A percentile compares a stretch with the other conserved stretches of the same genome.
These are phyloP conservation scores for Peromyscus eremicus DNA, from an alignment of 2,797 vertebrate genomes.

Conservation along the genomic window DNA sequence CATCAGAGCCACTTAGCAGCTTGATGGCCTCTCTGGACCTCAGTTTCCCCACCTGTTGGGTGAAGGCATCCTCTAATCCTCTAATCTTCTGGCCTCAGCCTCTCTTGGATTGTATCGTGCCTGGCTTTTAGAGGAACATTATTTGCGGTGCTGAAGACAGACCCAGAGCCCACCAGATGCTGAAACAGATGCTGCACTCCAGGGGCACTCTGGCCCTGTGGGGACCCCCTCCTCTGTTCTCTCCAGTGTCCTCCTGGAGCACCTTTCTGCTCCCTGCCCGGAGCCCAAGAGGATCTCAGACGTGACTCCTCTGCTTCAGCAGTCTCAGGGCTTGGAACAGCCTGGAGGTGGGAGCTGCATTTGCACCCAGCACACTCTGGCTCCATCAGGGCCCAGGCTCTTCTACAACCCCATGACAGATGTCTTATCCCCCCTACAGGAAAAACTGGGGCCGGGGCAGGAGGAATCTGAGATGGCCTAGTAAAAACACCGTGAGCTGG, in stretches of 20 bases:
- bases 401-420: neutral
- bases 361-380: neutral
- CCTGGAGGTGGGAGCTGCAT: accelerated
- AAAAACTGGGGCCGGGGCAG: neutral
- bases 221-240: too few relatives aligned
- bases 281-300: neutral
- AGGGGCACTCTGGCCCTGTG: neutral
- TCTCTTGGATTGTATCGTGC: too few relatives aligned
- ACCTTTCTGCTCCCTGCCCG: neutral
- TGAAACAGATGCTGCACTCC: neutral
- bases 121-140: neutral
- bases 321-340: neutral
- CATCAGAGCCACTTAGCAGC: neutral
- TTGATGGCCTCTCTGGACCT: neutral
- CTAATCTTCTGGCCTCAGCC: neutral
- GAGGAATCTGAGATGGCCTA: constrained; percentile 18
- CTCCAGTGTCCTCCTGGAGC: accelerated
- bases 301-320: neutral
- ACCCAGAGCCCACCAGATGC: neutral
- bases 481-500: neutral
- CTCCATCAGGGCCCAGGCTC: neutral
- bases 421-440: neutral
- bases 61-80: neutral
- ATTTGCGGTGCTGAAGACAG: neutral
- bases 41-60: neutral